Evolutionary conservation across 1,140 invertebrate species (phyloP).

Genomic region (Drosophila athabasca): DNA sequence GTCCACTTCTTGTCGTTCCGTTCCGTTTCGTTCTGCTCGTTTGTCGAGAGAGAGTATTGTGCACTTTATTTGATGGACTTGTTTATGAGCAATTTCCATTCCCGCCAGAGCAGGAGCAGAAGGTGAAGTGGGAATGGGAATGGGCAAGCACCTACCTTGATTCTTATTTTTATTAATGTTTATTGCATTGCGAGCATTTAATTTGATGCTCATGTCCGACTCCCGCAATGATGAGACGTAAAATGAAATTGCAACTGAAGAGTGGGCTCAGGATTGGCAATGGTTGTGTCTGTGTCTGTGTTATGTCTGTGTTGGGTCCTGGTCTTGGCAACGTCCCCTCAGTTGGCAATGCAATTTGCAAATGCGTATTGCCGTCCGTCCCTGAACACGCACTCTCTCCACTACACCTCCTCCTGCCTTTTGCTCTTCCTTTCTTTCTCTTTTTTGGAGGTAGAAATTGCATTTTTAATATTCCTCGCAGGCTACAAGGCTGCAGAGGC

Average conservation of each 20-base stretch:
- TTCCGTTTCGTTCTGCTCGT: constrained; percentile 13
- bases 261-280: neutral
- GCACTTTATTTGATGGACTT: constrained; percentile 82
- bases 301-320: too few species aligned
- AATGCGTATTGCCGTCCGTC: constrained; percentile 59
- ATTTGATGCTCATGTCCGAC: constrained; percentile 61
- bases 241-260: constrained; percentile 59
- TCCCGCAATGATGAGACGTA: constrained; percentile 35
- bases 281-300: neutral
- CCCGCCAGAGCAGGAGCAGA: neutral
- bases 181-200: constrained; percentile 71
- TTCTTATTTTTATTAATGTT: constrained; percentile 80
- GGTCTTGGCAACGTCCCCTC: constrained; percentile 10
- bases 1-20: constrained; percentile 10
- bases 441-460: constrained; percentile 62
- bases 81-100: constrained; percentile 76
- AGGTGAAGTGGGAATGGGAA: too few species aligned
- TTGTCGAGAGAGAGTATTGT: constrained; percentile 27
- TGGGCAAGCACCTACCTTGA: constrained; percentile 59
- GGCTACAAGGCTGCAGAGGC: constrained; percentile 1
- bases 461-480: constrained; percentile 71
- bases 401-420: neutral
- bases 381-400: constrained; percentile 36
- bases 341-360: constrained; percentile 67
- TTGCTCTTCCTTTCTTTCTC: too few species aligned